Evolutionary conservation across 2,797 vertebrate species (phyloP).

Genomic region (Thaleichthys pacificus): DNA sequence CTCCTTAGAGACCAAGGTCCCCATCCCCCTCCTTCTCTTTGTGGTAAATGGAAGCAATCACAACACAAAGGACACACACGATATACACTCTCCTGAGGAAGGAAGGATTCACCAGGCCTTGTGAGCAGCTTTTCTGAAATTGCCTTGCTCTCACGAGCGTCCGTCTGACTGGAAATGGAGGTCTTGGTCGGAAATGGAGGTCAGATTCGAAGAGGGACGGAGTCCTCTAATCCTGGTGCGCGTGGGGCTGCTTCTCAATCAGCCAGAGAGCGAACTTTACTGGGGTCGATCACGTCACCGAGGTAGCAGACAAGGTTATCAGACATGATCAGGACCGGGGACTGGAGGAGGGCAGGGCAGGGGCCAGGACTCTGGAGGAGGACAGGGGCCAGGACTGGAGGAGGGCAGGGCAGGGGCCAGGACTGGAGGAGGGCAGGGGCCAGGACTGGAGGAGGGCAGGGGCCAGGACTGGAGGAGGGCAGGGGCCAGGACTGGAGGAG

Average conservation of each 20-base stretch:
- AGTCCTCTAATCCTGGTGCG: slow-evolving; percentile 1
- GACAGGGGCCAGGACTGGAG: no score
- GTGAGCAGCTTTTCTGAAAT: slow-evolving; percentile 32
- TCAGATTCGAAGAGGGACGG: slow-evolving; percentile 13
- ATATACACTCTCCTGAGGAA: slow-evolving; percentile 27
- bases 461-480: no score
- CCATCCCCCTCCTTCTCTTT: not conserved
- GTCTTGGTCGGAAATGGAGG: slow-evolving; percentile 42
- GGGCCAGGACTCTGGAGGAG: no score
- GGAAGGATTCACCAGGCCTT: slow-evolving; percentile 25
- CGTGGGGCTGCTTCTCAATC: slow-evolving; percentile 15
- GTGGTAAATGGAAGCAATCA: slow-evolving; percentile 40
- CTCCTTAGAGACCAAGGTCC: not conserved
- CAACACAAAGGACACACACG: slow-evolving; percentile 15
- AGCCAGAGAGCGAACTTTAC: not conserved
- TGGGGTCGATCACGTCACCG: not conserved
- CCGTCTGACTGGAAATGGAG: slow-evolving; percentile 31
- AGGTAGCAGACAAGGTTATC: not conserved
- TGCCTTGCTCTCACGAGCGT: slow-evolving; percentile 22
- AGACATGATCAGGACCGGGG: not conserved
- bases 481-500: no score
- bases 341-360: not conserved
- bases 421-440: no score
- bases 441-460: no score
- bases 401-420: no score